Base-by-base conservation (phyloP, 2,888 invertebrate genomes). In the Drosophila testacea region DNA sequence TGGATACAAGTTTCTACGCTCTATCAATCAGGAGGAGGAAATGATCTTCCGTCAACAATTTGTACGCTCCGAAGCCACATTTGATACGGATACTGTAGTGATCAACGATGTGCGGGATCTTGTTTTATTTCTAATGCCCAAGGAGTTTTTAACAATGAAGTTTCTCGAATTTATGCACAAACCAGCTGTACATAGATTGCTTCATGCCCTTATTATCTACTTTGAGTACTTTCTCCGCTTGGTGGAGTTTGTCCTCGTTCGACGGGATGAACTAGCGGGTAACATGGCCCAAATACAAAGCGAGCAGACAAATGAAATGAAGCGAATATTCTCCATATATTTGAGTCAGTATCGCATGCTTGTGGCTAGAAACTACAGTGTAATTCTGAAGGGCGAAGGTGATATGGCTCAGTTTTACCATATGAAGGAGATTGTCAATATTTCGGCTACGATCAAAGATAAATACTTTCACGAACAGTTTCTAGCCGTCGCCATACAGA, bases 171-270 rank as follows among this genome's bases (percentile, higher is more conserved):
- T 92, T 22, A 48, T 92, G 13, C 90, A 91, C 51, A 90, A 86
- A 0, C 77, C 84, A 36, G 75, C 81, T 0, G 82, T 91, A 0
- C 84, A 92, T 57, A 69, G 75, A 10, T 88, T 92, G 41, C 60
- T 92, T 1, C 90, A 91, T 54, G 84, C 91, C 0, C 64, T 92
- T 34, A 84, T 92, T 34, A 91, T 91, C 30, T 92, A 92, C 71
- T 91, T 92, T 36, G 92, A 92, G 63, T 81, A 92, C 62, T 92
- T 88, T 57, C 62, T 92, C 11, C 90, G 90, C 30, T 65, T 91
- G 39, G 90, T 91, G 0, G 92, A 92, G 64, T 91, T 89, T 65
- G 65, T 91, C 6, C 70, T 92, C 3, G 88, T 92, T 38, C 85
- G 90, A 0, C 83, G 91, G 3, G 91, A 92, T 62, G 92, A 92